Evolutionary conservation across 2,797 vertebrate genomes (phyloP).

Genomic region (Neoniphon sammara): DNA sequence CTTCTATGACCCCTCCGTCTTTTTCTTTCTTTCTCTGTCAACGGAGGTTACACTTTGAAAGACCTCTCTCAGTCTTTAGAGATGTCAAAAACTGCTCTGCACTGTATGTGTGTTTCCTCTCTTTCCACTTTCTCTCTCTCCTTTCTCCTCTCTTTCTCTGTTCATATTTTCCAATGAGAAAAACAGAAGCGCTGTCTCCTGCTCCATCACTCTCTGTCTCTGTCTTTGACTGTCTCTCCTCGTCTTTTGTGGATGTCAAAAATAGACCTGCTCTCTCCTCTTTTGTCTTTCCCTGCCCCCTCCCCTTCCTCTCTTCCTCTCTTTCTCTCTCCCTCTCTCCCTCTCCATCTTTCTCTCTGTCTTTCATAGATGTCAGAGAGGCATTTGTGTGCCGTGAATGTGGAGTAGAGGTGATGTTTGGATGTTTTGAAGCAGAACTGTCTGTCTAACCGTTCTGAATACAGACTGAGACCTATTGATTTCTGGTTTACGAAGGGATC

Average conservation of each 20-base stretch:
- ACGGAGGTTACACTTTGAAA: conserved; percentile 32
- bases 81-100: conserved; percentile 27
- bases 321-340: not conserved
- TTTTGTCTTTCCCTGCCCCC: conserved; percentile 2
- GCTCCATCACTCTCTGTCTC: conserved; percentile 47
- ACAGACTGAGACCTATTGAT: conserved; percentile 71
- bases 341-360: not conserved
- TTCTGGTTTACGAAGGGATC: conserved; percentile 70
- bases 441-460: conserved; percentile 68
- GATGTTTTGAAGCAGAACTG: conserved; percentile 74
- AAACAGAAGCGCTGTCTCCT: conserved; percentile 43
- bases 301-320: conserved; percentile 4
- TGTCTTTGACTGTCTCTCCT: conserved; percentile 17
- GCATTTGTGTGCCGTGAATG: conserved; percentile 70
- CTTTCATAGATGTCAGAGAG: conserved; percentile 64
- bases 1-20: conserved; percentile 27
- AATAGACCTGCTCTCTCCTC: conserved; percentile 58
- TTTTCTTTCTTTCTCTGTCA: conserved; percentile 34
- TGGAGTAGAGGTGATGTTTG: conserved; percentile 64
- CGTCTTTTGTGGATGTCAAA: conserved; percentile 55
- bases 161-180: conserved; percentile 39
- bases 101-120: not conserved
- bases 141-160: not conserved
- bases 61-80: conserved; percentile 27
- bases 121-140: not conserved